Evolutionary conservation across 2,113 vertebrate species (phyloP).

Genomic region (Cyprinodon variegatus): DNA sequence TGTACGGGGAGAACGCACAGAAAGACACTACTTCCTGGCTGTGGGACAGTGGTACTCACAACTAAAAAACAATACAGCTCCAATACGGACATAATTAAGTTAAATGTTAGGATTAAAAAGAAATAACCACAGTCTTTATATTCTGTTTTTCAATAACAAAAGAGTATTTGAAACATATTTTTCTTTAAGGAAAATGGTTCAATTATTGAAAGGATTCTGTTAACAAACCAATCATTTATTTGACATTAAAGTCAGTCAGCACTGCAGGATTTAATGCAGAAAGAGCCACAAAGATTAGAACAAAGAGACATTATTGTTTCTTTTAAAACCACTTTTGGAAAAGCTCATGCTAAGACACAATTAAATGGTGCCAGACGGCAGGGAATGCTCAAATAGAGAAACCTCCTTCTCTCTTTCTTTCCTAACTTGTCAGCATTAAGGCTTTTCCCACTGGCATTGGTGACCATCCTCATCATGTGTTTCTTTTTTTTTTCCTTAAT

Average conservation of each 20-base stretch:
- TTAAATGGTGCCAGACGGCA: conserved; percentile 72
- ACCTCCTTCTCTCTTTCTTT: conserved; percentile 40
- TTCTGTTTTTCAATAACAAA: neutral
- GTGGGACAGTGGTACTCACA: neutral
- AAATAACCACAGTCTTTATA: neutral
- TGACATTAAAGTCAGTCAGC: neutral
- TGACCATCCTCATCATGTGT: conserved; percentile 34
- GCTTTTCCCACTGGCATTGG: conserved; percentile 39
- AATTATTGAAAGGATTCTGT: neutral
- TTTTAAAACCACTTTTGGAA: conserved; percentile 66
- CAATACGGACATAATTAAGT: neutral
- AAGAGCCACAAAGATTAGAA: conserved; percentile 21
- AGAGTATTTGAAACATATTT: neutral
- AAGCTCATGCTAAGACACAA: conserved; percentile 70
- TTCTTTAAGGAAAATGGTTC: neutral
- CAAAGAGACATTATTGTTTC: conserved; percentile 67
- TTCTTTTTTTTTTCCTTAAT: conserved; percentile 40
- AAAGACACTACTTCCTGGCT: neutral
- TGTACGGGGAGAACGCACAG: too few species aligned
- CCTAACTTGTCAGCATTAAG: conserved; percentile 10
- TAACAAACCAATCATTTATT: neutral
- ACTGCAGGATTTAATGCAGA: conserved; percentile 21
- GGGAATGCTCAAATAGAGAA: conserved; percentile 55
- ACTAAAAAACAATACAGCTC: neutral
- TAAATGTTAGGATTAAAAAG: neutral